Base-by-base conservation (phyloP, 2,888 invertebrate genomes). In the Agrochola lychnidis region DNA sequence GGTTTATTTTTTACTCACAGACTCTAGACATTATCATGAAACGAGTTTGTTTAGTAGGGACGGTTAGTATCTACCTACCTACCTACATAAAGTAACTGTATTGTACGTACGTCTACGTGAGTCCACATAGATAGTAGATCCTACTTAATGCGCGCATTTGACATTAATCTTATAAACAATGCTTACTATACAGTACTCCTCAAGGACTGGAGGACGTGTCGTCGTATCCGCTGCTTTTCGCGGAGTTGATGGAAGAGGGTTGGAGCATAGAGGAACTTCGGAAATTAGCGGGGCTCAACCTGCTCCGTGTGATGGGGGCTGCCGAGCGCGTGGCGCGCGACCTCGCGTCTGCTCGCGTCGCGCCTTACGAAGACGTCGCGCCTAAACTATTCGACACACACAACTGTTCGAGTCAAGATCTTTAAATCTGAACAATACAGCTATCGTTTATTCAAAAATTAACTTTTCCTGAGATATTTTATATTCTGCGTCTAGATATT, bases 131-230 rank as follows among this genome's bases (percentile, higher is more conserved):
- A 51, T 22, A 51, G n/a, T 72, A 53, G 70, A 30, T 48, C 30
- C 3, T 40, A 59, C 19, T 19, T 78, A 45, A 59, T 40, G 5
- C 40, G 45, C 14, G 36, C 40, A 25, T 53, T 36, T 57, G 40
- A 57, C 57, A 78, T 78, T 82, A 82, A 76, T 69, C 56, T 63
- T 42, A 53, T 22, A 56, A 64, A 83, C 64, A 72, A 86, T 83
- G 51, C 61, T 81, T 78, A 67, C 79, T 79, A 16, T 91, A 72
- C 94, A 98, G 98, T 93, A 98, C 98, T 67, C 98, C 98, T 19
- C 97, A 98, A 94, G 98, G 98, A 45, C 95, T 98, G 73, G 98
- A 98, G 94, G 98, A 98, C 91, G 98, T 98, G 6, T 98, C 98
- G 40, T 97, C 98, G 12, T 98, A 98, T 93, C 98, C 98, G 2